Evolutionary conservation across 2,888 invertebrate species (phyloP).

Genomic region (Trilocha varians): DNA sequence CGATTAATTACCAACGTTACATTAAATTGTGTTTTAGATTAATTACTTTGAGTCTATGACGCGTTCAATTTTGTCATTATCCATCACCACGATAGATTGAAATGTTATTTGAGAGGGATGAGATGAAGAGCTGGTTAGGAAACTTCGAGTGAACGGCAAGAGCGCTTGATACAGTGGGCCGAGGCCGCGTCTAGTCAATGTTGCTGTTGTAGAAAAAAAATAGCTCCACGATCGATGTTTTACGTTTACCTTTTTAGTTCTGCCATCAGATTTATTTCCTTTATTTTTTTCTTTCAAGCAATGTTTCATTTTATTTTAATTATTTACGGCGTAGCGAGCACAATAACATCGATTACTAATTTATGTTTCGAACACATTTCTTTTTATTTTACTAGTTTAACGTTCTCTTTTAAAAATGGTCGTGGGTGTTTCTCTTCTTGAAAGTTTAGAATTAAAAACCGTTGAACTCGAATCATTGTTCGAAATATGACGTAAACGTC

Average conservation of each 20-base stretch:
- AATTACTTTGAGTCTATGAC: constrained; percentile 21
- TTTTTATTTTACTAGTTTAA: constrained; percentile 31
- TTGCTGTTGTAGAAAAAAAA: constrained; percentile 69
- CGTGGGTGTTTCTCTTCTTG: constrained; percentile 44
- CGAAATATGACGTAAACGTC: constrained; percentile 35
- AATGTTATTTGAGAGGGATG: constrained; percentile 19
- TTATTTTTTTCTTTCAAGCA: constrained; percentile 37
- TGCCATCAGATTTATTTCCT: constrained; percentile 32
- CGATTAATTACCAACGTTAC: constrained; percentile 21
- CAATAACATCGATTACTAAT: constrained; percentile 37
- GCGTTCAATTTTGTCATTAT: constrained; percentile 12
- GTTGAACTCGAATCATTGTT: constrained; percentile 5
- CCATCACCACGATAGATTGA: constrained; percentile 15
- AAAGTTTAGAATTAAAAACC: constrained; percentile 22
- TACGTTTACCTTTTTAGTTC: constrained; percentile 21
- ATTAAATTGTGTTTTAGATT: constrained; percentile 22
- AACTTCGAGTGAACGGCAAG: constrained; percentile 15
- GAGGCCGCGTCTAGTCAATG: constrained; percentile 19
- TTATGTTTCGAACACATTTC: constrained; percentile 28
- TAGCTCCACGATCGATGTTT: constrained; percentile 53
- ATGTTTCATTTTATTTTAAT: constrained; percentile 40
- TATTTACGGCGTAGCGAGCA: constrained; percentile 28
- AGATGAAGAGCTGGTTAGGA: constrained; percentile 18
- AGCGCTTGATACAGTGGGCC: constrained; percentile 12
- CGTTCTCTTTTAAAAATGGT: constrained; percentile 37